phyloP scores from a whole-genome alignment of 1,140 invertebrate genomes.

The Polyergus mexicanus region DNA sequence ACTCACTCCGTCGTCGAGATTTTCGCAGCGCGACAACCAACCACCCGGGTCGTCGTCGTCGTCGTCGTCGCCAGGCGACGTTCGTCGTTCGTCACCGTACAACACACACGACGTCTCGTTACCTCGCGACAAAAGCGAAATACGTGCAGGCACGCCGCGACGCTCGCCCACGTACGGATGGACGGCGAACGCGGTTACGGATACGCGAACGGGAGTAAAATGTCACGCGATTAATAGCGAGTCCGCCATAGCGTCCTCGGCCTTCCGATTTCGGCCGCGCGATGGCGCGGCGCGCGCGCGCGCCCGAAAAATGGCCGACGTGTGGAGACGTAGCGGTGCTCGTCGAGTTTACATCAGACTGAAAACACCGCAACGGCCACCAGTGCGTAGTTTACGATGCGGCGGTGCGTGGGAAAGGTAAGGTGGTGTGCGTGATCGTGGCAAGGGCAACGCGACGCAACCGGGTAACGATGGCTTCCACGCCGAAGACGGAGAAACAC shows the following conservation, averaged over 20 bases:
- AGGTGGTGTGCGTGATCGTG: constrained; percentile 76
- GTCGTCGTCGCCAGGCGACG: too few relatives aligned
- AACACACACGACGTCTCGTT: background rate
- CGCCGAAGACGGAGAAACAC: constrained; percentile 85
- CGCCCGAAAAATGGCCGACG: constrained; percentile 84
- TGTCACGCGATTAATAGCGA: constrained; percentile 71
- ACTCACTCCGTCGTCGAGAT: too few relatives aligned
- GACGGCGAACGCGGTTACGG: background rate
- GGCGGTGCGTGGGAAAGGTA: constrained; percentile 80
- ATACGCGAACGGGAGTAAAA: constrained; percentile 36
- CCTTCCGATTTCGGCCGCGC: constrained; percentile 41
- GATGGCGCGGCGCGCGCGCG: constrained; percentile 70
- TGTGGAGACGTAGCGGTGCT: constrained; percentile 85
- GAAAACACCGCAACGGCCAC: constrained; percentile 79
- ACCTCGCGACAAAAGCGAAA: background rate
- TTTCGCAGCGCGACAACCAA: too few relatives aligned
- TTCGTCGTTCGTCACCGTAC: background rate
- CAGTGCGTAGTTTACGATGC: constrained; percentile 79
- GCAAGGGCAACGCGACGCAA: constrained; percentile 61
- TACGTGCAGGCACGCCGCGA: background rate
- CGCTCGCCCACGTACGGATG: background rate
- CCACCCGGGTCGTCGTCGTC: background rate
- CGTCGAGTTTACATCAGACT: constrained; percentile 84
- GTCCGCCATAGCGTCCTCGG: constrained; percentile 68
- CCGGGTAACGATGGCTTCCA: constrained; percentile 82